Evolutionary conservation across 2,113 vertebrate species (phyloP), one percentile per base, ranked within the genome.

Genomic region (Sinocyclocheilus anophthalmus): DNA sequence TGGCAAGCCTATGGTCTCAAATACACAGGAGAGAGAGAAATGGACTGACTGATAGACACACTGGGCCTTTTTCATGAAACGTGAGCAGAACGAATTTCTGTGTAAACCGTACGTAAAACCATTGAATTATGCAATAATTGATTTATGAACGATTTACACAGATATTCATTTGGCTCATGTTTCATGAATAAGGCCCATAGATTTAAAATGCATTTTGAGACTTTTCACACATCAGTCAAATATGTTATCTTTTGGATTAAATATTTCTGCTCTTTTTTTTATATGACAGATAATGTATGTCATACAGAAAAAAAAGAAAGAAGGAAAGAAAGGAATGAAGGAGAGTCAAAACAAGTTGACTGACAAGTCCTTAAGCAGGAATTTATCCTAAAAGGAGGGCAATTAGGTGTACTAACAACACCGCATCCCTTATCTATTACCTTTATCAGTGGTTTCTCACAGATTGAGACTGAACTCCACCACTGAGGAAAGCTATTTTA

Each of bases 271-370:
- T 33, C 8, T 3, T 37, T 69, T 37, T 69, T 65, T 37, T 37
- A 69, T 33, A 8, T 12, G 2, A 69, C 3, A 69, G 1, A 69
- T 69, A 16, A 69, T 33, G 14, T 14, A 30, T 37, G 91, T 88
- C 90, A 92, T 55, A 89, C 57, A 79, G 42, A 92, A 85, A 86
- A 84, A 84, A 87, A 69, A 87, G 88, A 89, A 91, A 86, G 75
- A 86, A 91, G 91, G 91, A 91, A 85, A 88, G 77, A 72, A 48
- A 79, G 53, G 30, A 89, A 84, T 26, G 33, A 85, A 88, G 88
- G 90, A 91, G 90, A 93, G 86, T 90, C 87, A 53, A 63, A 87
- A 90, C 77, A 91, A 92, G 79, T 77, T 90, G 89, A 90, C 91
- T 91, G 88, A 93, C 76, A 70, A 77, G 72, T 80, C 81, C 83